A percentile compares a stretch with the other conserved stretches of the same genome.
Conservation (phyloP, 2,113 vertebrate genomes). For the Triplophysa rosa region DNA sequence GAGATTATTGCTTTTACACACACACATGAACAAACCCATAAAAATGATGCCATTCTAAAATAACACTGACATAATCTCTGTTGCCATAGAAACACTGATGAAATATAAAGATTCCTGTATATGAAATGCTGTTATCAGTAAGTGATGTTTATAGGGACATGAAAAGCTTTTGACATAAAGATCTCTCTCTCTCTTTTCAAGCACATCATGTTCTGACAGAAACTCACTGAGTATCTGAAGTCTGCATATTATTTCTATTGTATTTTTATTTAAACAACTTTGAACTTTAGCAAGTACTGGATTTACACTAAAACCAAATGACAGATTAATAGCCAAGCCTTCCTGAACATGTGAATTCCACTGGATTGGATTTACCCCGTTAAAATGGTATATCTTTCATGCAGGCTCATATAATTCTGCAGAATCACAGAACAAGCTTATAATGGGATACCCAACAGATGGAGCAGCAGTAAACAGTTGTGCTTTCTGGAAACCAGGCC, state of each 20-base stretch:
- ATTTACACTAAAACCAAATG: not conserved
- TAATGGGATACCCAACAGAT: not conserved
- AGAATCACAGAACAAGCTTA: not conserved
- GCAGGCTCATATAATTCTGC: not conserved
- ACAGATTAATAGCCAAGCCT: not conserved
- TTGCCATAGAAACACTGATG: slow-evolving; percentile 43
- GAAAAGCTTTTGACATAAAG: not conserved
- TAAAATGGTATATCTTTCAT: not conserved
- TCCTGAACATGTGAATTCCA: no score
- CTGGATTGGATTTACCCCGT: not conserved
- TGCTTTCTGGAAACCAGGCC: not conserved
- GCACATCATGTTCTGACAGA: no score
- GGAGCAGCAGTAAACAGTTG: not conserved
- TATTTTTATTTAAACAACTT: not conserved
- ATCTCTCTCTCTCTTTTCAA: not conserved
- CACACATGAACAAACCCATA: slow-evolving; percentile 42
- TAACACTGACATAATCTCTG: slow-evolving; percentile 25
- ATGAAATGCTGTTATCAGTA: not conserved
- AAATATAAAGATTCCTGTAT: slow-evolving; percentile 9
- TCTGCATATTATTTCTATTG: no score
- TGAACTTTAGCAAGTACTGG: not conserved
- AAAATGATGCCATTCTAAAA: slow-evolving; percentile 10
- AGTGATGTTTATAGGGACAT: not conserved
- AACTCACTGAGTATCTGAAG: no score
- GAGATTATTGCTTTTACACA: slow-evolving; percentile 13